Evolutionary conservation across 2,888 invertebrate species (phyloP).

Genomic region (Entomobrya multifasciata): DNA sequence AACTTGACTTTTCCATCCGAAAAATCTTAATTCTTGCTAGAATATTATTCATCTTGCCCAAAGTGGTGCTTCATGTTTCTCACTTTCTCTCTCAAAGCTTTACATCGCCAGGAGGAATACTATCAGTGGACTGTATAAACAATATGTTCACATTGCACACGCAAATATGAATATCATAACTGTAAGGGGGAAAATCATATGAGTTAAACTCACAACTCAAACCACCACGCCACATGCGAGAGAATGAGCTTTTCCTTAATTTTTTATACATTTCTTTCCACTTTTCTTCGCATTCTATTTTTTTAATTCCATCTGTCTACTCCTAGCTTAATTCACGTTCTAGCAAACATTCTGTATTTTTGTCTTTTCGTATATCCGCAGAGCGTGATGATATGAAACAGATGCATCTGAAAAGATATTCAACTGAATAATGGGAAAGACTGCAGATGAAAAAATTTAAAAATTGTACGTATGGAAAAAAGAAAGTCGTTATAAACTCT

Average conservation of each 20-base stretch:
- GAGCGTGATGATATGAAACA: constrained; percentile 2
- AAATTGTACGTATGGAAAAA: too few relatives aligned
- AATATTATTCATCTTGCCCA: constrained; percentile 67
- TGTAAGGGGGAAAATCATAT: too few relatives aligned
- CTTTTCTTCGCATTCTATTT: background rate
- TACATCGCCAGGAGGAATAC: constrained; percentile 38
- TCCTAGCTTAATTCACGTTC: too few relatives aligned
- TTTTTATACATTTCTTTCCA: constrained; percentile 16
- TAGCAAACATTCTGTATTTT: constrained; percentile 6
- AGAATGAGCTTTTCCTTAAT: constrained; percentile 52
- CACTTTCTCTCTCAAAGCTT: constrained; percentile 17
- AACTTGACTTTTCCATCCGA: constrained; percentile 76
- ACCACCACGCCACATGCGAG: background rate
- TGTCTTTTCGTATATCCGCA: background rate
- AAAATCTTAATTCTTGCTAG: constrained; percentile 73
- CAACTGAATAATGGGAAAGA: background rate
- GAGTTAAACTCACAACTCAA: background rate
- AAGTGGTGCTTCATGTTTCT: constrained; percentile 53
- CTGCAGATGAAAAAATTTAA: background rate
- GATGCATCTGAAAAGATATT: constrained; percentile 6
- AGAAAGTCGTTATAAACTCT: too few relatives aligned
- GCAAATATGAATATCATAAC: too few relatives aligned
- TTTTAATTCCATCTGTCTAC: constrained; percentile 6
- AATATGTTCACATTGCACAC: constrained; percentile 2
- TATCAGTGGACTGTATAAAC: too few relatives aligned